Base-by-base conservation (phyloP, 92 coral and sea anemone genomes). In the Zoanthus solanderi region DNA sequence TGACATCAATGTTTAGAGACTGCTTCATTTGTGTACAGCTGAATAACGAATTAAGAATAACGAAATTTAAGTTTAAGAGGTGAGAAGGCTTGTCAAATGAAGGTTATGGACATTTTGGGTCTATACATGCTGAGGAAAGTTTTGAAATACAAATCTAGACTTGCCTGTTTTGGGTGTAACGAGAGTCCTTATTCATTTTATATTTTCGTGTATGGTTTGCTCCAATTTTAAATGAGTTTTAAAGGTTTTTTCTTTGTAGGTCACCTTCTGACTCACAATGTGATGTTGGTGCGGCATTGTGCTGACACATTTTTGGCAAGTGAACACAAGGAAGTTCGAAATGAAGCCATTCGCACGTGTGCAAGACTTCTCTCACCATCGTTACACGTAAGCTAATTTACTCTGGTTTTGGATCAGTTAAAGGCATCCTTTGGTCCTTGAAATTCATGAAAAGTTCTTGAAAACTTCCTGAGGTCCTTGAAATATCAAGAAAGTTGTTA, bases 331-430 rank as follows among this genome's bases (percentile, higher is more conserved):
- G 99, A 97, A 82, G 96, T 95, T 34, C 94, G 99, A 37, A 97
- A 95, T 96, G 99, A 97, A 83, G 99, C 99, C 52, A 98, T 97
- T 30, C 92, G 99, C 87, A 97, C 99, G 37, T 97, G 99, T 66
- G 96, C 99, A 1, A 88, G 99, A 67, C 97, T 97, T 30, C 92
- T 97, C 9, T 92, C 98, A n/a, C 99, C 99, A 3, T 90, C 99
- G 2, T 87, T 94, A 47, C 98, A 95, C 82, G 98, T 95, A 78
- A 84, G 98, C 86, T 42, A 16, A 18, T 28, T 17, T 28, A 12
- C 2, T 9, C 45, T 69, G 10, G 5, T 10, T 9, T 4, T 30
- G 9, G 75, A 30, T 12, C 14, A 32, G 31, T 50, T 50, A 50
- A 50, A 50, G 54, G 9, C 9, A 7, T 50, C 54, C 54, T 10